These are phyloP conservation scores for Tipula lateralis DNA, from an alignment of 2,888 invertebrate species.

Conservation along the genomic window DNA sequence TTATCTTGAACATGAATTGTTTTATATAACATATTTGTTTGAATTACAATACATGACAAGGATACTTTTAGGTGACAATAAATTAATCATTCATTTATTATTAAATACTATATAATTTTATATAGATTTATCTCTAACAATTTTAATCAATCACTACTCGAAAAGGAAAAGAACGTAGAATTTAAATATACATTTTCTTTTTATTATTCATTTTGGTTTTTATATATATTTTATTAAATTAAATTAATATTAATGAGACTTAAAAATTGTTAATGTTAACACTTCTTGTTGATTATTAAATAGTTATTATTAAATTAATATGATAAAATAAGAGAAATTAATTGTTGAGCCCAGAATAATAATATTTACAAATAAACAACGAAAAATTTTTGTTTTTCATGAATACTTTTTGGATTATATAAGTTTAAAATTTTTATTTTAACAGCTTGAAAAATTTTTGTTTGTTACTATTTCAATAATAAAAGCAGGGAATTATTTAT, in stretches of 20 bases:
- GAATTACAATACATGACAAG: background rate
- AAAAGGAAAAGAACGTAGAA: background rate
- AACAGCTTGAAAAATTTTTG: background rate
- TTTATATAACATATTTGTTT: too few species aligned
- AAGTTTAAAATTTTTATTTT: background rate
- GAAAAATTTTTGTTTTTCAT: background rate
- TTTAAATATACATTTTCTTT: background rate
- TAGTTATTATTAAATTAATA: background rate
- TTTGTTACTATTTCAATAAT: background rate
- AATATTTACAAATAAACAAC: background rate
- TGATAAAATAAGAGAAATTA: background rate
- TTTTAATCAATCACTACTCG: background rate
- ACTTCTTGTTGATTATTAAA: conserved; percentile 24
- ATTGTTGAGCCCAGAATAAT: conserved; percentile 5
- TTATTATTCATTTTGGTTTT: background rate
- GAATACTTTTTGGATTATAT: background rate
- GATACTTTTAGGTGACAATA: background rate
- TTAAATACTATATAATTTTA: background rate
- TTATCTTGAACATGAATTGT: background rate
- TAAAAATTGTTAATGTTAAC: conserved; percentile 24
- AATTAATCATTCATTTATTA: background rate
- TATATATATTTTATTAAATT: background rate
- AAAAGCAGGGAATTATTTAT: background rate
- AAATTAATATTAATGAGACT: conserved; percentile 12
- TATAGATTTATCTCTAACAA: background rate